Base-by-base conservation (phyloP, 2,888 invertebrate genomes). In the Eristalis tenax region DNA sequence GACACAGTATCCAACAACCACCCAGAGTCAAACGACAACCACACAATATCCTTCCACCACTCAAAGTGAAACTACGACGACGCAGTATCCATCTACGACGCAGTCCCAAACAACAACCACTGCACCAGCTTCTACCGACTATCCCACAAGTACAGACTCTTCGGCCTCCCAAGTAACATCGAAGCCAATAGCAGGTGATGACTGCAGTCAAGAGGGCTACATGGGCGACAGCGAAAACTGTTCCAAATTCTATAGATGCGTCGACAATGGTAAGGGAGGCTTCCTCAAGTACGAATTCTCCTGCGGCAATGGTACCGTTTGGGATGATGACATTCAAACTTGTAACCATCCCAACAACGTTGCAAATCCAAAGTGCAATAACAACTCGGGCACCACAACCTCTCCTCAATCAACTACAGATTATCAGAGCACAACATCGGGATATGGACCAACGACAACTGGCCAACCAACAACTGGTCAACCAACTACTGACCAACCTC, bases 241-340 rank as follows among this genome's bases (percentile, higher is more conserved):
- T 89, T 94, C 94, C 43, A 95, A 95, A 90, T 96, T 96, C 91
- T 95, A 96, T 90, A 94, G 96, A 61, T 96, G 96, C 90, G 95
- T 95, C 0, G 93, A 94, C 83, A 94, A 95, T 89, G 95, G 94
- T 56, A 94, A 94, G 81, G 95, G 94, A 18, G 94, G 94, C 23
- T 95, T 93, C 75, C 94, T 93, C 0, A 94, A 94, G 91, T 95
- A 95, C 89, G 94, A 95, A 23, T 96, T 95, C 89, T 92, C 92
- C 38, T 96, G 96, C 90, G 95, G 94, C 0, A 94, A 95, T 65
- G 96, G 96, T 22, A 95, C 95, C 0, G 94, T 94, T n/a, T 95
- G 95, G 95, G 95, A 95, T 90, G 93, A 94, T 65, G 90, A 91
- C 18, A 76, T 91, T 2, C 91, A 91, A 71, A 92, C 92, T 3